A percentile compares a stretch with the other conserved stretches of the same genome.
Conservation (phyloP, 2,888 invertebrate species). For the Drymonia ruficornis region DNA sequence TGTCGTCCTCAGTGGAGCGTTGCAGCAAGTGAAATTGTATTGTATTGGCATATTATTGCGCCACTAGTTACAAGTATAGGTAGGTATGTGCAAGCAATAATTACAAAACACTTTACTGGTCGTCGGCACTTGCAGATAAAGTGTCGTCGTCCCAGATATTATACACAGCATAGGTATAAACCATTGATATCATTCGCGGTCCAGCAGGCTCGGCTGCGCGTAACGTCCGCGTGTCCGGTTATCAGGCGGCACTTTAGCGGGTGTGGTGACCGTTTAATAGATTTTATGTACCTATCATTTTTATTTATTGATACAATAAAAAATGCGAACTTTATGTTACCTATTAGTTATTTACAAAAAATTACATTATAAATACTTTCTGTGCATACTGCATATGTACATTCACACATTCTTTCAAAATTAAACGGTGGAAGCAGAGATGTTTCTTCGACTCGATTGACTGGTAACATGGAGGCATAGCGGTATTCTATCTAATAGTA, state of each 20-base stretch:
- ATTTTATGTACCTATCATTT: background rate
- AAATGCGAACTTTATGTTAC: no score
- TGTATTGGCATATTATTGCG: background rate
- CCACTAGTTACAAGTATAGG: no score
- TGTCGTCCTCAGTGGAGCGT: no score
- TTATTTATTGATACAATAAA: background rate
- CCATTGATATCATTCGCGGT: slow-evolving; percentile 17
- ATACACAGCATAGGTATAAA: no score
- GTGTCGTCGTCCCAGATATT: slow-evolving; percentile 40
- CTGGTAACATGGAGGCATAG: no score
- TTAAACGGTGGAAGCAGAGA: no score
- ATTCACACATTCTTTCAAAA: no score
- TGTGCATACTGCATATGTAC: no score
- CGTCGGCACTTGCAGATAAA: slow-evolving; percentile 35
- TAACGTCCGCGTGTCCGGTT: background rate
- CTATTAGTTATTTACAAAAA: no score
- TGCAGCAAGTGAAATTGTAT: background rate
- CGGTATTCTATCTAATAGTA: no score
- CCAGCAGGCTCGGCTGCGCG: slow-evolving; percentile 11
- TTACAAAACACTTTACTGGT: slow-evolving; percentile 6
- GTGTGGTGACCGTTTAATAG: slow-evolving; percentile 3
- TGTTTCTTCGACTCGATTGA: no score
- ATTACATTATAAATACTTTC: no score
- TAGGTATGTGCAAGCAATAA: background rate
- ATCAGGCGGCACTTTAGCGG: background rate